Conservation (phyloP, 2,113 vertebrate species). For the Uria aalge region DNA sequence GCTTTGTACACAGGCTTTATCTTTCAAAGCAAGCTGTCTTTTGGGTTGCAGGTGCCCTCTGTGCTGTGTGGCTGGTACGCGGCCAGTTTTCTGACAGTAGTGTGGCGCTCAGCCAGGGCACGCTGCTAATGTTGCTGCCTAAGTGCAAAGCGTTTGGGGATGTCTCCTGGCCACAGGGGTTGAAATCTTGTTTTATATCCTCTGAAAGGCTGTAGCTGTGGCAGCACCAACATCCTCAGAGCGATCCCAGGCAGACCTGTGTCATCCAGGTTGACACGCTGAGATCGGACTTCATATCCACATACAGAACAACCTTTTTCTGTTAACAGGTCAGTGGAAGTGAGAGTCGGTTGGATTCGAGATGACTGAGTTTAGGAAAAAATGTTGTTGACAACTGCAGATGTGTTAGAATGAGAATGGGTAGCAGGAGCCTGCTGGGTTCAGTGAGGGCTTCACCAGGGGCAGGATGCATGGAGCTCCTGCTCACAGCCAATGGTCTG, state of each 20-base stretch:
- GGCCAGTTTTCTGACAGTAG: not conserved
- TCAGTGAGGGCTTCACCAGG: not conserved
- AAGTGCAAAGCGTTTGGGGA: not conserved
- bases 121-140: not conserved
- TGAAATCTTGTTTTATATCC: not conserved
- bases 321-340: not conserved
- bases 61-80: not conserved
- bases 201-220: not conserved
- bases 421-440: not conserved
- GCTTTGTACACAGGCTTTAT: not conserved
- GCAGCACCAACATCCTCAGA: not conserved
- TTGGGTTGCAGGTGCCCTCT: not conserved
- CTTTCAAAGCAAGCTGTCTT: not conserved
- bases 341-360: not conserved
- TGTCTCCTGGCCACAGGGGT: not conserved
- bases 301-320: not conserved
- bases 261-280: not conserved
- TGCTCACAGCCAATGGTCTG: not conserved
- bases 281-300: not conserved
- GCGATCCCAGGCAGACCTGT: not conserved
- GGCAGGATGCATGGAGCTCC: not conserved
- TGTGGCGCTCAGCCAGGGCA: not conserved
- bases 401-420: not conserved
- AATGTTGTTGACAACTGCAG: not conserved
- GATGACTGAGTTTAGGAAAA: not conserved